phyloP scores from a whole-genome alignment of 2,113 vertebrate genomes.

The Triplophysa dalaica region DNA sequence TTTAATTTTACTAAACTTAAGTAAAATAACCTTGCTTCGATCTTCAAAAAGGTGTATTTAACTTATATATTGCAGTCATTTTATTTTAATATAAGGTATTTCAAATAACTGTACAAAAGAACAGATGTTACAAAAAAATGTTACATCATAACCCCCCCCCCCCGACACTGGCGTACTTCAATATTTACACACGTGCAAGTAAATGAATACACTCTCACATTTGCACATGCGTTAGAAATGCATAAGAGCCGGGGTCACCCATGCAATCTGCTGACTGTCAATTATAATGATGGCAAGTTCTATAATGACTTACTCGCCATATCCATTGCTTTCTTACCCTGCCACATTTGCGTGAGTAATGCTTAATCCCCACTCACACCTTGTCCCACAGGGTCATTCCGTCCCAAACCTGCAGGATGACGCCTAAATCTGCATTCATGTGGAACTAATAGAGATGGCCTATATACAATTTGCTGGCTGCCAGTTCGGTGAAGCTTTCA shows the following conservation, averaged over 20 bases:
- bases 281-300: not conserved
- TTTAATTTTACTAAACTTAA: no score
- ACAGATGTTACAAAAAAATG: not conserved
- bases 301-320: conserved; percentile 39
- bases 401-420: not conserved
- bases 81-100: no score
- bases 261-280: not conserved
- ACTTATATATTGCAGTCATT: no score
- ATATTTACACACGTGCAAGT: conserved; percentile 5
- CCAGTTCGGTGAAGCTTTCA: no score
- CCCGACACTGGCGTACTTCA: not conserved
- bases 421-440: not conserved
- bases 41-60: no score
- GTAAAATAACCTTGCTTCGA: no score
- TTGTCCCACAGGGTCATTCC: not conserved
- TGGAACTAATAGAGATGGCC: not conserved
- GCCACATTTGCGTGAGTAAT: not conserved
- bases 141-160: no score
- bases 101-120: no score
- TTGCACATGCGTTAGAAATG: not conserved
- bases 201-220: not conserved
- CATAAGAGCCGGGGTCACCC: not conserved
- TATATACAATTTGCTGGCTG: no score
- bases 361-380: not conserved
- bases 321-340: not conserved